phyloP scores from a whole-genome alignment of 2,888 invertebrate genomes.

The Pachydiplax longipennis region DNA sequence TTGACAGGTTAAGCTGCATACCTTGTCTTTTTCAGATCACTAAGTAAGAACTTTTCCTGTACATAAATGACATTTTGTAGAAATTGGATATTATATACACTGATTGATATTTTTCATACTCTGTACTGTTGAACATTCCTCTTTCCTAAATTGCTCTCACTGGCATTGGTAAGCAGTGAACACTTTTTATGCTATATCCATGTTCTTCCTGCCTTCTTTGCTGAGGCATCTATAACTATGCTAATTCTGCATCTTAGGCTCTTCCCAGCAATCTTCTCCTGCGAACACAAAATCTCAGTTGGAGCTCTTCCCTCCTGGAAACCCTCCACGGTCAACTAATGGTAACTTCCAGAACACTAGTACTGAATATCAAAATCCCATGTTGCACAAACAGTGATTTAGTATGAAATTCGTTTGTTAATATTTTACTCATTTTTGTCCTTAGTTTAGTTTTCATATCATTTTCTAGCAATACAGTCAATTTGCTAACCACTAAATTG shows the following conservation, averaged over 20 bases:
- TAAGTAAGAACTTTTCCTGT: no score
- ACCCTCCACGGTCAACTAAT: slow-evolving; percentile 77
- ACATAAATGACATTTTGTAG: no score
- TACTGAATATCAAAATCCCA: slow-evolving; percentile 6
- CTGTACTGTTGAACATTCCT: background rate
- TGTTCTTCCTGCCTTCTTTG: background rate
- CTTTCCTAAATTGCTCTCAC: background rate
- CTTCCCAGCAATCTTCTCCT: slow-evolving; percentile 67
- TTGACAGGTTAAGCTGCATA: background rate
- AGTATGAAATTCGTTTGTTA: background rate
- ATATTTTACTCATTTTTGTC: background rate
- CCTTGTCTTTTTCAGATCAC: no score
- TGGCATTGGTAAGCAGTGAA: background rate
- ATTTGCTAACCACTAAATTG: no score
- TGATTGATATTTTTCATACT: no score
- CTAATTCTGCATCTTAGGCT: slow-evolving; percentile 55
- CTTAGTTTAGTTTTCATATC: background rate
- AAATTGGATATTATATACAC: no score
- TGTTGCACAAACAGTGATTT: background rate
- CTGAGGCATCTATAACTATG: slow-evolving; percentile 18
- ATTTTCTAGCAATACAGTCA: background rate
- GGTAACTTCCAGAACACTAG: slow-evolving; percentile 67
- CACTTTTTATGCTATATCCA: background rate
- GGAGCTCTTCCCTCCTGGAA: slow-evolving; percentile 71
- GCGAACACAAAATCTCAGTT: slow-evolving; percentile 75